A percentile compares a stretch with the other conserved stretches of the same genome.
Evolutionary conservation across 2,888 invertebrate genomes (phyloP).

Genomic region (Nomada hirtipes): DNA sequence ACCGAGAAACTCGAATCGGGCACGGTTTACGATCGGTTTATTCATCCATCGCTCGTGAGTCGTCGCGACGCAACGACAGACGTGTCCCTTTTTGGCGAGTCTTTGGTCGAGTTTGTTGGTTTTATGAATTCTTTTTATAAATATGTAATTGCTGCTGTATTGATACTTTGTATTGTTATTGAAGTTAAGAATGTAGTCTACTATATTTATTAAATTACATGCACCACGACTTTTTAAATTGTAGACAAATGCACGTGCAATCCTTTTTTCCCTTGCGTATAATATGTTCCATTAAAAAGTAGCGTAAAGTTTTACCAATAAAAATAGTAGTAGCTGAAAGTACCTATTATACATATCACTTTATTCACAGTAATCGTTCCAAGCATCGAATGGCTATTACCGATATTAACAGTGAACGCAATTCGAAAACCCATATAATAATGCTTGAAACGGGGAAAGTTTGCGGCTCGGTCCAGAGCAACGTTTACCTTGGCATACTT

Average conservation of each 20-base stretch:
- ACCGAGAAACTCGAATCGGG: constrained; percentile 78
- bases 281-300: no score
- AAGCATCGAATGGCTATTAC: no score
- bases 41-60: constrained; percentile 60
- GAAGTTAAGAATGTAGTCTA: no score
- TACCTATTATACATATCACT: no score
- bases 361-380: no score
- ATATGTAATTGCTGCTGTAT: constrained; percentile 10
- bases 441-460: neutral
- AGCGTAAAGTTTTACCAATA: no score
- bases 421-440: neutral
- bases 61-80: constrained; percentile 44
- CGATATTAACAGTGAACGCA: no score
- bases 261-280: no score
- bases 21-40: constrained; percentile 80
- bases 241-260: no score
- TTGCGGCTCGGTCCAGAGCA: neutral
- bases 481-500: neutral
- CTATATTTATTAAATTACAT: no score
- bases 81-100: constrained; percentile 24
- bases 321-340: no score
- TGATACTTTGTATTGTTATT: neutral
- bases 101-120: constrained; percentile 21
- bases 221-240: no score
- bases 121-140: neutral